phyloP scores from a whole-genome alignment of 1,140 invertebrate species.

The Adoxophyes honmai region DNA sequence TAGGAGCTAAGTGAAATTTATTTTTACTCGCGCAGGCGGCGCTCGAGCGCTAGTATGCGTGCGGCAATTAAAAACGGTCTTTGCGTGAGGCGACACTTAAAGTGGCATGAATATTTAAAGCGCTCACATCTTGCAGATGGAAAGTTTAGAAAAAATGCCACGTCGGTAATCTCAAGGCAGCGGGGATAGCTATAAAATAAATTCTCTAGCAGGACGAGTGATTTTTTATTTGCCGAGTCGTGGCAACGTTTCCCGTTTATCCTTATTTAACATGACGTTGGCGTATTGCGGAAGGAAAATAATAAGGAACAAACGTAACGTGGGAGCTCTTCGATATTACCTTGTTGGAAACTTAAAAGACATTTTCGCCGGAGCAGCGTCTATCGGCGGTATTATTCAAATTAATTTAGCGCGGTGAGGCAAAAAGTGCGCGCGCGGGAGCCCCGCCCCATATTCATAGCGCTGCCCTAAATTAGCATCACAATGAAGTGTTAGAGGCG shows the following conservation, averaged over 20 bases:
- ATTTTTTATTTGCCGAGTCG: too few relatives aligned
- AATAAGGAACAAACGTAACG: too few relatives aligned
- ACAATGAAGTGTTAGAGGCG: constrained; percentile 70
- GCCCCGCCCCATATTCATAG: constrained; percentile 67
- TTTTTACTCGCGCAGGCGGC: constrained; percentile 38
- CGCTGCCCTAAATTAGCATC: constrained; percentile 71
- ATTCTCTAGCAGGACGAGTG: too few relatives aligned
- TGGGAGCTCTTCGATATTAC: too few relatives aligned
- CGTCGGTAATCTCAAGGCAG: too few relatives aligned
- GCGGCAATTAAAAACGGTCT: constrained; percentile 4
- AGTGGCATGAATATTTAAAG: too few relatives aligned
- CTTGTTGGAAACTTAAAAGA: constrained; percentile 56
- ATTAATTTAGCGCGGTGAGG: constrained; percentile 69
- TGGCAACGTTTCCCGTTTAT: too few relatives aligned
- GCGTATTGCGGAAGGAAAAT: too few relatives aligned
- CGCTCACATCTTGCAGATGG: too few relatives aligned
- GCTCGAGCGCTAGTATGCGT: constrained; percentile 26
- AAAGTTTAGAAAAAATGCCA: too few relatives aligned
- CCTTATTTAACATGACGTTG: too few relatives aligned
- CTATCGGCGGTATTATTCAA: constrained; percentile 72
- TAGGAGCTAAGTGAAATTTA: constrained; percentile 60
- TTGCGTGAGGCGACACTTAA: not conserved
- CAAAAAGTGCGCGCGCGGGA: constrained; percentile 65
- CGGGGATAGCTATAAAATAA: too few relatives aligned
- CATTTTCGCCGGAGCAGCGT: constrained; percentile 56